Base-by-base conservation (phyloP, 2,888 invertebrate species). In the Hypselothyrea guttata region DNA sequence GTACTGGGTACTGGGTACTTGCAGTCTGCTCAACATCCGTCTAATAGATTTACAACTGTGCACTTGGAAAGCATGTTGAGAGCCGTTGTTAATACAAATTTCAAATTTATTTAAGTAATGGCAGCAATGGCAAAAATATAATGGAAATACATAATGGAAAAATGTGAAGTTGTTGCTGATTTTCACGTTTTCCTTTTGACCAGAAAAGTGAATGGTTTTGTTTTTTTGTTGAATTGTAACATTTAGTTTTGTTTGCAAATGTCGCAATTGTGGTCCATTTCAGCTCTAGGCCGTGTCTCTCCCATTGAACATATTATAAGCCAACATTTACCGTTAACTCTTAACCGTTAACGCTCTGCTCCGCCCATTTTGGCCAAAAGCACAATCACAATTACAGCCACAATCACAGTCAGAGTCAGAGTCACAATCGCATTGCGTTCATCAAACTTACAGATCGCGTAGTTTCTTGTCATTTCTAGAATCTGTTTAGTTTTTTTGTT, bases 171-270 rank as follows among this genome's bases (percentile, higher is more conserved):
- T 71, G 55, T 66, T 71, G 62, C 42, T 62, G 63, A 60, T 84
- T 71, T 75, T 45, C 82, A 78, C 78, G 84, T 77, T 78, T 78
- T 78, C 59, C 82, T 63, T 47, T 65, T 30, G 45, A 44, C 53
- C 68, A 58, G 58, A 81, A 78, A 78, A 78, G 78, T 78, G 78
- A 78, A 78, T 82, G 78, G 78, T 38, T 18, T 38, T 41, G 8
- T 48, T 22, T 31, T 38, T 37, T 28, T 47, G 35, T 37, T 34
- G 35, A 47, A 54, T 60, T 65, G 71, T 71, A 67, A 37, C 71
- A 30, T 51, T 64, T 58, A 60, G 67, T 67, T 51, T 45, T n/a
- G 44, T 61, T 75, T 72, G 83, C 83, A 82, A 82, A 75, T 78
- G 78, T 84, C 75, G 78, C 84, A 78, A 78, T n/a, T 77, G 57